These are phyloP conservation scores for Procavia capensis DNA, from an alignment of 2,113 vertebrate species.

Conservation along the genomic window DNA sequence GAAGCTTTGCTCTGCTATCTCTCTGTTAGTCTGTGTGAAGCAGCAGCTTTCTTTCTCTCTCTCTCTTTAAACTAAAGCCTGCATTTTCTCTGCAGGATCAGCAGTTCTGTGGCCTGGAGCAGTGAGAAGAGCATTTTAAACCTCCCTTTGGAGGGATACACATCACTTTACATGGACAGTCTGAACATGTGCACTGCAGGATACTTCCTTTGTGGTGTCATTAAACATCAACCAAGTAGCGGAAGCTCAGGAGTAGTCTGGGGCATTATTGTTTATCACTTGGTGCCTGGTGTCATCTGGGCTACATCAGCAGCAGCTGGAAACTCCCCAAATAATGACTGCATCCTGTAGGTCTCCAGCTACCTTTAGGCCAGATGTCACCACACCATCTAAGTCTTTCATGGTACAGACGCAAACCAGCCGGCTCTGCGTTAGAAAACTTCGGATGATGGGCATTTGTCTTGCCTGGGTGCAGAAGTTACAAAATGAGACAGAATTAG, in stretches of 20 bases:
- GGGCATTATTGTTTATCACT: not conserved
- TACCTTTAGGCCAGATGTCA: slow-evolving; percentile 67
- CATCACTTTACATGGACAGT: not conserved
- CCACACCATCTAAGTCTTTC: slow-evolving; percentile 6
- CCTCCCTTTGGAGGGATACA: not conserved
- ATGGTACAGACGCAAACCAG: not conserved
- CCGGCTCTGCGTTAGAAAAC: not conserved
- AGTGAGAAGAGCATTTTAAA: not conserved
- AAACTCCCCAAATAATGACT: slow-evolving; percentile 39
- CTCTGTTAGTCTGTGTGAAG: not conserved
- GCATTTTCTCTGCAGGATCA: not conserved
- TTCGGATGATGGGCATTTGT: slow-evolving; percentile 14
- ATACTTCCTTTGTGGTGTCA: not conserved
- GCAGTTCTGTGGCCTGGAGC: not conserved
- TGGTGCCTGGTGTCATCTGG: slow-evolving; percentile 33
- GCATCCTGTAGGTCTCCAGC: not conserved
- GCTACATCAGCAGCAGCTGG: not conserved
- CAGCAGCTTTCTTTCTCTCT: not conserved
- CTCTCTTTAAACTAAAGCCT: not conserved
- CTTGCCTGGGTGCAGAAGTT: not conserved
- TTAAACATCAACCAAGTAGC: not conserved
- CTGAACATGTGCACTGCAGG: not conserved
- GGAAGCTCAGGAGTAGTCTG: not conserved
- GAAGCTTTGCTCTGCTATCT: not conserved
- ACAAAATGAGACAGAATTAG: not conserved